Conservation (phyloP, 2,113 vertebrate species). For the Dipodomys ordii region DNA sequence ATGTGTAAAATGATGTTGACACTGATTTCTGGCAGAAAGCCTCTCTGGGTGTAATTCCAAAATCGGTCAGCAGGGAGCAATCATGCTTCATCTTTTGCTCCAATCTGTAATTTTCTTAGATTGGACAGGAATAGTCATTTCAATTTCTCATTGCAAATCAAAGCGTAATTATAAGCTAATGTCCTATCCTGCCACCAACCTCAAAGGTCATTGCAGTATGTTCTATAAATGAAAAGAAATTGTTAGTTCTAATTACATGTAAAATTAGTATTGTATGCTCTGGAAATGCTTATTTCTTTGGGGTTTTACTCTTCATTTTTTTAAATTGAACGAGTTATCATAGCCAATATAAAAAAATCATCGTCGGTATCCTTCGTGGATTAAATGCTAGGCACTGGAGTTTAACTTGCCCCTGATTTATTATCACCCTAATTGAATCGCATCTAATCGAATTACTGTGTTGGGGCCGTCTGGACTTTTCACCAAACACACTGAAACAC, state of each 20-base stretch:
- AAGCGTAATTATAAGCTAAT: conserved; percentile 88
- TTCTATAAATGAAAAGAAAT: conserved; percentile 87
- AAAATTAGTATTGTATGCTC: conserved; percentile 84
- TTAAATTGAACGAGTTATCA: conserved; percentile 68
- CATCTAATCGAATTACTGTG: conserved; percentile 64
- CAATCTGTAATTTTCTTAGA: not conserved
- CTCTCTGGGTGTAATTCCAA: conserved; percentile 3
- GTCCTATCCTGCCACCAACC: conserved; percentile 81
- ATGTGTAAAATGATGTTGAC: not conserved
- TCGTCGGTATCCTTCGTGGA: conserved; percentile 61
- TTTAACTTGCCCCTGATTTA: conserved; percentile 59
- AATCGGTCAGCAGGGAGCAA: conserved; percentile 82
- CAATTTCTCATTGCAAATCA: conserved; percentile 85
- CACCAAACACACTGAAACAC: not conserved
- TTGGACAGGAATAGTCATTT: conserved; percentile 77
- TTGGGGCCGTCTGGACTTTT: conserved; percentile 47
- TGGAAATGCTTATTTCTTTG: conserved; percentile 71
- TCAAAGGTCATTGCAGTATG: conserved; percentile 85
- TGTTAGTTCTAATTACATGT: conserved; percentile 88
- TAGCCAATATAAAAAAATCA: conserved; percentile 63
- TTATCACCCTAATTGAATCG: conserved; percentile 50
- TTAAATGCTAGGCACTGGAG: conserved; percentile 55
- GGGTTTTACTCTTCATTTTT: conserved; percentile 81
- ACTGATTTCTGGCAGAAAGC: not conserved
- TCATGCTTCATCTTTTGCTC: conserved; percentile 58